Percentiles rank a stretch among this genome's conserved stretches.
These are phyloP conservation scores for Nomada fabriciana DNA, from an alignment of 2,888 invertebrate genomes.

Conservation along the genomic window DNA sequence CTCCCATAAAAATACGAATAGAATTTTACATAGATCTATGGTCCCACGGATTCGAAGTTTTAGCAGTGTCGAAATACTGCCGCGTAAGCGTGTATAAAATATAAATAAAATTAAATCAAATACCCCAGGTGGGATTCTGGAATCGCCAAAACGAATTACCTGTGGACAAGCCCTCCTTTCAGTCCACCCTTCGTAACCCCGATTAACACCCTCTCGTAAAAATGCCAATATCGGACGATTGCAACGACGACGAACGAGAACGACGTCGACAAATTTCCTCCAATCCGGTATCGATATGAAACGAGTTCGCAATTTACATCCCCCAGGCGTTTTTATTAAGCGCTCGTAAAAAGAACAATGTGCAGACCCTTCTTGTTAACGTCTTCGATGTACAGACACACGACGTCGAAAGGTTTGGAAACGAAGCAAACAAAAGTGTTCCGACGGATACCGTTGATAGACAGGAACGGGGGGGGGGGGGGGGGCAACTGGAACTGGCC, in stretches of 20 bases:
- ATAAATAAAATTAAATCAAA: conserved; percentile 50
- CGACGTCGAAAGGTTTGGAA: background rate
- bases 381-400: conserved; percentile 4
- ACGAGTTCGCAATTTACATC: conserved; percentile 41
- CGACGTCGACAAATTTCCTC: conserved; percentile 35
- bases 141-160: conserved; percentile 37
- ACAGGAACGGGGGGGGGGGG: background rate
- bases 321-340: conserved; percentile 41
- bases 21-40: background rate
- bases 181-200: conserved; percentile 1
- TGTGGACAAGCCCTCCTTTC: conserved; percentile 9
- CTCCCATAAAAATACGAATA: background rate
- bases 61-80: background rate
- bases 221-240: conserved; percentile 48
- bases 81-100: conserved; percentile 5
- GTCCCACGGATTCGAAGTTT: background rate
- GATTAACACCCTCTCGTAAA: conserved; percentile 47
- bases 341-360: conserved; percentile 22
- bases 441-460: background rate
- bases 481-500: conserved; percentile 61
- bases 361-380: conserved; percentile 32
- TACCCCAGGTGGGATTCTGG: background rate
- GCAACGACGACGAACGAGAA: conserved; percentile 4
- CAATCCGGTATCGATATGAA: conserved; percentile 12
- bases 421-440: background rate